Conservation (phyloP, 2,113 vertebrate genomes). For the Stomatorhinus ivindoensis region DNA sequence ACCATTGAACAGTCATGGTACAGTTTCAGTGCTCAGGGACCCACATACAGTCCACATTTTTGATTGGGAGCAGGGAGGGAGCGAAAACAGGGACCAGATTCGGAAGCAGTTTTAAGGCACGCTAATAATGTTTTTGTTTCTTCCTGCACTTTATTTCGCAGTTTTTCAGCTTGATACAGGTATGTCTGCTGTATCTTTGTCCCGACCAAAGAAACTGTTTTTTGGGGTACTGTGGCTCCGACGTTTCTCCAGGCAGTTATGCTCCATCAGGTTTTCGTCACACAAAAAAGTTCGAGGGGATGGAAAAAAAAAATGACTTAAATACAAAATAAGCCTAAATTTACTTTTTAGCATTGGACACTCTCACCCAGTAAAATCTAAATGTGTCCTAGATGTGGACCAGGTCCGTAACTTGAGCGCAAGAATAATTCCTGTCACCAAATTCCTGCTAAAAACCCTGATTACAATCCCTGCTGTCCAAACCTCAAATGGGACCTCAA, state of each 20-base stretch:
- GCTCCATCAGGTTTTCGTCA: not conserved
- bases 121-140: not conserved
- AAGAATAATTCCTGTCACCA: not conserved
- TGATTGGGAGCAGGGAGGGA: no score
- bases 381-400: not conserved
- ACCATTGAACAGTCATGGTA: not conserved
- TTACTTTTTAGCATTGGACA: not conserved
- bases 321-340: not conserved
- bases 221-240: not conserved
- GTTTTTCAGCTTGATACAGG: not conserved
- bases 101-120: not conserved
- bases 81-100: no score
- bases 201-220: not conserved
- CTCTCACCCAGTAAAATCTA: not conserved
- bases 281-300: not conserved
- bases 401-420: not conserved
- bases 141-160: not conserved
- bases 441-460: not conserved
- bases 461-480: not conserved
- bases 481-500: not conserved
- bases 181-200: not conserved
- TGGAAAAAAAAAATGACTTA: not conserved
- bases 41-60: no score
- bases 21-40: not conserved
- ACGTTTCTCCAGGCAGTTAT: not conserved